These are phyloP conservation scores for Oasisia sp. DNA, from an alignment of 2,888 invertebrate species.

Conservation along the genomic window DNA sequence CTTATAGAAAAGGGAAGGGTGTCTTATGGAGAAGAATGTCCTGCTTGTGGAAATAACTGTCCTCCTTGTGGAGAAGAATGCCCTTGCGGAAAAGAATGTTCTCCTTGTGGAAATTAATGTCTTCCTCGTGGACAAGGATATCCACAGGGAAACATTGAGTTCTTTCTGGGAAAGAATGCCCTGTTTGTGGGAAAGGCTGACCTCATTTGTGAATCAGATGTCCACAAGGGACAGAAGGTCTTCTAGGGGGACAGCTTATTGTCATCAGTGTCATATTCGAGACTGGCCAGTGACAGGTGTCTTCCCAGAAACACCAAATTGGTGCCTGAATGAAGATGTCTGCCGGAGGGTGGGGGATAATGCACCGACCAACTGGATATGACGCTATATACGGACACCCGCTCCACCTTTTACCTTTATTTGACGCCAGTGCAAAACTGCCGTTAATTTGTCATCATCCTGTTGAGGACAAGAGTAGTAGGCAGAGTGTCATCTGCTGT, in stretches of 20 bases:
- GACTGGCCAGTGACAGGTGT: background rate
- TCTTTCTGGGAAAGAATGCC: background rate
- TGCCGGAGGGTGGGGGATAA: background rate
- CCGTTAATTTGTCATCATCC: constrained; percentile 6
- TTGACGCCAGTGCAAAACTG: background rate
- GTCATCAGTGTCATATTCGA: background rate
- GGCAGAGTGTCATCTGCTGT: background rate
- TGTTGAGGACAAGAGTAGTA: constrained; percentile 5
- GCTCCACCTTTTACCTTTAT: background rate
- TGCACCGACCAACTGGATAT: background rate
- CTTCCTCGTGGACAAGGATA: background rate
- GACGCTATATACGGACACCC: background rate
- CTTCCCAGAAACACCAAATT: background rate
- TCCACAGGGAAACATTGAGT: background rate
- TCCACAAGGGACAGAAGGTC: background rate
- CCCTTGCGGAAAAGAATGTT: no score
- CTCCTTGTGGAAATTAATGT: no score
- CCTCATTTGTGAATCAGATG: background rate
- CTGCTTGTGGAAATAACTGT: no score
- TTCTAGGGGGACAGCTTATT: background rate
- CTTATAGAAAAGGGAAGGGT: no score
- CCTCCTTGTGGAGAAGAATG: no score
- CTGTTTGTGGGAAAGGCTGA: background rate
- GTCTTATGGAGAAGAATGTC: no score
- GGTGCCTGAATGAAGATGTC: background rate